Conservation (phyloP, 92 coral and sea anemone genomes). For the Porites lobata region DNA sequence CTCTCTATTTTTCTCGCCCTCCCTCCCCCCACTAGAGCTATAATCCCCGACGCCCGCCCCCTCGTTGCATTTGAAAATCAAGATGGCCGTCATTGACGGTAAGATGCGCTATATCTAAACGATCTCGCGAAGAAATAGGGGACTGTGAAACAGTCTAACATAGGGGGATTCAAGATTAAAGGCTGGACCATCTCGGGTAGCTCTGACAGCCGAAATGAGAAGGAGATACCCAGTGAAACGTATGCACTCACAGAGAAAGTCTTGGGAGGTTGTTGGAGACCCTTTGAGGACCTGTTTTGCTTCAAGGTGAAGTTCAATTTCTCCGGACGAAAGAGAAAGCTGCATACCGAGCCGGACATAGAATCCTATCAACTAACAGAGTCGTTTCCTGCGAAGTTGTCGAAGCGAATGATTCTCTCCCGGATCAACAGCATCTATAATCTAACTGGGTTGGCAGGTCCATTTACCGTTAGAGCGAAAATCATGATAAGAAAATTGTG, state of each 20-base stretch:
- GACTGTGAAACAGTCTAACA: no score
- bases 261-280: background rate
- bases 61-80: no score
- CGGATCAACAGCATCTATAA: conserved; percentile 67
- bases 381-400: conserved; percentile 24
- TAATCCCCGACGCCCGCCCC: no score
- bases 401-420: conserved; percentile 67
- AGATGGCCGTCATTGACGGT: no score
- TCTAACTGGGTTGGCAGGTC: conserved; percentile 60
- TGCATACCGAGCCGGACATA: conserved; percentile 33
- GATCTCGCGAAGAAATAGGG: no score
- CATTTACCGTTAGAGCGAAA: conserved; percentile 66
- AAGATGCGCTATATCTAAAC: no score
- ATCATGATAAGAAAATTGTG: conserved; percentile 62
- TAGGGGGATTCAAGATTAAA: background rate
- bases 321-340: conserved; percentile 20
- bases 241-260: background rate
- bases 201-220: background rate
- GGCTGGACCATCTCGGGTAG: background rate
- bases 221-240: background rate
- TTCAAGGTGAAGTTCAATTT: conserved; percentile 38
- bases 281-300: background rate
- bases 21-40: no score
- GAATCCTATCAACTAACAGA: conserved; percentile 4
- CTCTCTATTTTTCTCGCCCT: no score